Evolutionary conservation across 2,888 invertebrate species (phyloP).

Genomic region (Automeris io): DNA sequence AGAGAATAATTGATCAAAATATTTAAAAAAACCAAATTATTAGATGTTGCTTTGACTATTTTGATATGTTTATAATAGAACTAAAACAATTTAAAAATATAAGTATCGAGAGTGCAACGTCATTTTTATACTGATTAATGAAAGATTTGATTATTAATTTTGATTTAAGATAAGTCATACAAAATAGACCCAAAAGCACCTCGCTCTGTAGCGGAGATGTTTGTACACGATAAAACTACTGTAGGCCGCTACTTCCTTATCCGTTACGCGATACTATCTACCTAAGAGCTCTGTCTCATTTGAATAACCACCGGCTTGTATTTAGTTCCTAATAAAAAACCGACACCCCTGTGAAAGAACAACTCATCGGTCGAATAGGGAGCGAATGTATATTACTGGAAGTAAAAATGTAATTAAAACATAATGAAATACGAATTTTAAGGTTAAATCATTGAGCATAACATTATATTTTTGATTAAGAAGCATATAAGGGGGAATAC

Average conservation of each 20-base stretch:
- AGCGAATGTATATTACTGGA: constrained; percentile 22
- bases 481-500: constrained; percentile 24
- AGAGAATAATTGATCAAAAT: too few species aligned
- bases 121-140: too few species aligned
- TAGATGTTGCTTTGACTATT: too few species aligned
- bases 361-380: constrained; percentile 19
- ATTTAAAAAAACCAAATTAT: too few species aligned
- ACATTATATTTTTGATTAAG: constrained; percentile 24
- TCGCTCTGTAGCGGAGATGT: background rate
- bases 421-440: constrained; percentile 27
- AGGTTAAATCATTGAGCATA: constrained; percentile 17
- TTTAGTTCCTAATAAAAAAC: constrained; percentile 43
- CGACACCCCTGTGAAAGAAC: constrained; percentile 41
- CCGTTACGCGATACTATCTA: constrained; percentile 61
- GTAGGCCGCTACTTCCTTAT: constrained; percentile 57
- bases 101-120: too few species aligned
- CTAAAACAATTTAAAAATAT: too few species aligned
- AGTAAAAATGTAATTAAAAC: constrained; percentile 26
- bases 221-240: constrained; percentile 34
- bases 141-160: too few species aligned
- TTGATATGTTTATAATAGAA: too few species aligned
- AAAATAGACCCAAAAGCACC: background rate
- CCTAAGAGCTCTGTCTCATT: constrained; percentile 45
- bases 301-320: constrained; percentile 57
- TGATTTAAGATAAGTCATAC: too few species aligned